Evolutionary conservation across 1,140 invertebrate species (phyloP), one percentile per base, ranked within the genome.

Genomic region (Anastrepha ludens): DNA sequence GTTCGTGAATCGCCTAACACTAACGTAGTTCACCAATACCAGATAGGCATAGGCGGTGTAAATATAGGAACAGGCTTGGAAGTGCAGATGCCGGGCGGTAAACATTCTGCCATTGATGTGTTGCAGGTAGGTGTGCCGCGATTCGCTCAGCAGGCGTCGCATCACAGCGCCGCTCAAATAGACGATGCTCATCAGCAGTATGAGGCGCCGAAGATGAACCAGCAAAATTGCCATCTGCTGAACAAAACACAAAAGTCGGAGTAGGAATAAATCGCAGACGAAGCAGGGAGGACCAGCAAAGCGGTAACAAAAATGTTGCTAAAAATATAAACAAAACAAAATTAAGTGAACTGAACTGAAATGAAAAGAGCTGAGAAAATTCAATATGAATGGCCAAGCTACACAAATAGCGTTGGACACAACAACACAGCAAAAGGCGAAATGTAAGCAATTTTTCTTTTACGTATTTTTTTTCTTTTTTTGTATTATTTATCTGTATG

Each of bases 41-140:
- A 89, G 29, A 85, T 92, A 92, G 15, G 89, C 87, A 50, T 92
- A 92, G 29, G 90, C 90, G 17, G 90, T 91, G 55, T 92, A 92
- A 11, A 92, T 92, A 65, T 92, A 92, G n/a, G 91, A 91, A 91
- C 91, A 92, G 90, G 90, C 91, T n/a, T 92, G 91, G 86, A 92
- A 91, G 87, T 92, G 91, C 59, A 91, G 44, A 39, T 90, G 90
- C 91, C 90, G 88, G 89, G 90, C n/a, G 85, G 60, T 86, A 88
- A 90, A 50, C 20, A 87, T 88, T 0, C 88, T 87, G 39, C 89
- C 87, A 55, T 88, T 87, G 8, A 91, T 89, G 39, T 90, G 90
- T 58, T 88, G 60, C 85, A 89, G 55, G 88, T 91, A 89, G 39
- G 88, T 89, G 70, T 91, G 90, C 85, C 90, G 90, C 0, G 90